Percentiles rank a stretch among this genome's conserved stretches.
phyloP scores from a whole-genome alignment of 35 echinoderm and acorn worm species.

The Nesometra sesokonis region DNA sequence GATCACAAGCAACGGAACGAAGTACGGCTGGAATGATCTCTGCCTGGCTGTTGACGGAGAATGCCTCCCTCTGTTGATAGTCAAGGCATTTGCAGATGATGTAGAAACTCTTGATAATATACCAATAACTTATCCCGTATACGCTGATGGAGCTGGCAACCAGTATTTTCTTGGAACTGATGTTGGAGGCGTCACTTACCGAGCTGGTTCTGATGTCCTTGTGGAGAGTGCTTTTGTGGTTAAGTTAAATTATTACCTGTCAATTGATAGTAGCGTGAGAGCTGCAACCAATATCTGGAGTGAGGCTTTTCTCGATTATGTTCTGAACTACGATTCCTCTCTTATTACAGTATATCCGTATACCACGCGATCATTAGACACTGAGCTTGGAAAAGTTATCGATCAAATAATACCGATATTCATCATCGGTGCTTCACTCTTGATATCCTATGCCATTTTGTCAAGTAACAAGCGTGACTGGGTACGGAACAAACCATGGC shows the following conservation, averaged over 20 bases:
- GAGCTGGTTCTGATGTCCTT: not conserved
- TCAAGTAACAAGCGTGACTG: slow-evolving; percentile 95
- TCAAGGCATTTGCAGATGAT: slow-evolving; percentile 17
- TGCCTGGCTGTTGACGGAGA: slow-evolving; percentile 29
- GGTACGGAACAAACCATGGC: slow-evolving; percentile 90
- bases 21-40: slow-evolving; percentile 16
- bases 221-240: not conserved
- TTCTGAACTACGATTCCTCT: slow-evolving; percentile 40
- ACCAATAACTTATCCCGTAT: slow-evolving; percentile 46
- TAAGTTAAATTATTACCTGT: not conserved
- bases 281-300: slow-evolving; percentile 33
- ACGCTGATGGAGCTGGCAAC: not conserved
- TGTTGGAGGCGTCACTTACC: not conserved
- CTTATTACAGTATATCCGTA: slow-evolving; percentile 23
- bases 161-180: not conserved
- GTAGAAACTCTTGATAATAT: slow-evolving; percentile 26
- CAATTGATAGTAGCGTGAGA: not conserved
- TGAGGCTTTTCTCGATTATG: slow-evolving; percentile 57
- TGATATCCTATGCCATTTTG: slow-evolving; percentile 80
- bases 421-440: slow-evolving; percentile 41
- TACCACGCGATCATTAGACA: slow-evolving; percentile 42
- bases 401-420: slow-evolving; percentile 65
- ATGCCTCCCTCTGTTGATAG: slow-evolving; percentile 43
- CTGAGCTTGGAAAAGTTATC: slow-evolving; percentile 48
- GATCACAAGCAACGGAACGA: not conserved